These are phyloP conservation scores for Eupithecia dodoneata DNA, from an alignment of 2,888 invertebrate species.

Conservation along the genomic window DNA sequence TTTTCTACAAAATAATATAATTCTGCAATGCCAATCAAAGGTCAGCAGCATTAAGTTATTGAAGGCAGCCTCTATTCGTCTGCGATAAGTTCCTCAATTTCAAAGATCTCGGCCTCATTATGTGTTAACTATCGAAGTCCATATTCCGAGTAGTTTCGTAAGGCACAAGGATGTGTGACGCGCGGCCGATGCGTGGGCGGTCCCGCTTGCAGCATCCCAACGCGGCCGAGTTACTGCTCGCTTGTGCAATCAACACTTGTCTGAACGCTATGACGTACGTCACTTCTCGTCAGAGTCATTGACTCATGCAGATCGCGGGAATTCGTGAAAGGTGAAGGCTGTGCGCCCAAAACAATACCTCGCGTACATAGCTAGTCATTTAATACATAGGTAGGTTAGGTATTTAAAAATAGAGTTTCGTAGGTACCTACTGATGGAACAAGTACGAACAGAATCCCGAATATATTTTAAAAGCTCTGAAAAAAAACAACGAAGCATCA, in stretches of 20 bases:
- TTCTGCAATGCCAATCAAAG: no score
- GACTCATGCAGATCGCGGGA: conserved; percentile 25
- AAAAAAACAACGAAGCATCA: neutral
- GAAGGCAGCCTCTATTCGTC: neutral
- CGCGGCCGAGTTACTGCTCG: conserved; percentile 27
- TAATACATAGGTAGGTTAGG: no score
- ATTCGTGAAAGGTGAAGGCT: conserved; percentile 30
- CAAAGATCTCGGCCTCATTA: neutral
- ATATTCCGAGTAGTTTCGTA: conserved; percentile 8
- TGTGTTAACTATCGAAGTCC: neutral
- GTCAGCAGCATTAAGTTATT: no score
- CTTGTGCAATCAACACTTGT: conserved; percentile 25
- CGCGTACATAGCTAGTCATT: neutral
- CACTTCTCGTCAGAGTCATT: neutral
- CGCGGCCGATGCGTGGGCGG: conserved; percentile 9
- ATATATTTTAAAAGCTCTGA: neutral
- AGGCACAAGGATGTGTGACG: conserved; percentile 4
- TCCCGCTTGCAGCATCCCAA: neutral
- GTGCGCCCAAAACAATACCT: neutral
- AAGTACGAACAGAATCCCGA: neutral
- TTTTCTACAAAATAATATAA: neutral
- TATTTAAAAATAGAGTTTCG: no score
- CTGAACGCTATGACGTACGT: conserved; percentile 18
- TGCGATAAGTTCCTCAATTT: neutral
- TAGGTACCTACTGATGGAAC: neutral